Conservation (phyloP, 53 echinoderm and acorn worm species). For the Arbacia lixula region DNA sequence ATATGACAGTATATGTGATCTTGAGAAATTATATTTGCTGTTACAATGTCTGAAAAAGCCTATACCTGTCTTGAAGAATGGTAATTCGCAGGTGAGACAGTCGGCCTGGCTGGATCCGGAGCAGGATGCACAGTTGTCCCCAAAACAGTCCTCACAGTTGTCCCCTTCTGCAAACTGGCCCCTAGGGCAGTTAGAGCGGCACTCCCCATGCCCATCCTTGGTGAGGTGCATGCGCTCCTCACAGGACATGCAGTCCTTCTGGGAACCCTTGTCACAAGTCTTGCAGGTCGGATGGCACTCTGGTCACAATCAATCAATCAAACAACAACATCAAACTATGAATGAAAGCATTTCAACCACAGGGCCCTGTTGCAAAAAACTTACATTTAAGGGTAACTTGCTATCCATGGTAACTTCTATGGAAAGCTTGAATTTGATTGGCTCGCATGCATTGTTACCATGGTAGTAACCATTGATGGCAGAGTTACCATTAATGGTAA, state of each 20-base stretch:
- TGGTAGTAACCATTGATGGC: no score
- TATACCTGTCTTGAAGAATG: not conserved
- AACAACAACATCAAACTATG: no score
- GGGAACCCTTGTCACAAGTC: conserved; percentile 55
- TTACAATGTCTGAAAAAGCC: not conserved
- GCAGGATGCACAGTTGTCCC: conserved; percentile 62
- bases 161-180: conserved; percentile 6
- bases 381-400: no score
- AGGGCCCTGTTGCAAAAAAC: no score
- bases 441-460: no score
- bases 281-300: conserved; percentile 88
- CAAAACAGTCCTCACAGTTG: conserved; percentile 31
- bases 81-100: conserved; percentile 66
- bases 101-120: conserved; percentile 1
- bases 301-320: no score
- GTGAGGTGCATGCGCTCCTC: conserved; percentile 29
- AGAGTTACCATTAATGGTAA: no score
- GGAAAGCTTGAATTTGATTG: no score
- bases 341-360: no score
- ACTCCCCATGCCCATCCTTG: conserved; percentile 5
- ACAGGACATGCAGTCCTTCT: conserved; percentile 71
- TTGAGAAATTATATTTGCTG: not conserved
- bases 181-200: conserved; percentile 60
- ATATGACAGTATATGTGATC: no score
- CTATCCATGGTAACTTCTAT: no score